Conservation (phyloP, 2,888 invertebrate genomes). For the Epsilonema sp. region DNA sequence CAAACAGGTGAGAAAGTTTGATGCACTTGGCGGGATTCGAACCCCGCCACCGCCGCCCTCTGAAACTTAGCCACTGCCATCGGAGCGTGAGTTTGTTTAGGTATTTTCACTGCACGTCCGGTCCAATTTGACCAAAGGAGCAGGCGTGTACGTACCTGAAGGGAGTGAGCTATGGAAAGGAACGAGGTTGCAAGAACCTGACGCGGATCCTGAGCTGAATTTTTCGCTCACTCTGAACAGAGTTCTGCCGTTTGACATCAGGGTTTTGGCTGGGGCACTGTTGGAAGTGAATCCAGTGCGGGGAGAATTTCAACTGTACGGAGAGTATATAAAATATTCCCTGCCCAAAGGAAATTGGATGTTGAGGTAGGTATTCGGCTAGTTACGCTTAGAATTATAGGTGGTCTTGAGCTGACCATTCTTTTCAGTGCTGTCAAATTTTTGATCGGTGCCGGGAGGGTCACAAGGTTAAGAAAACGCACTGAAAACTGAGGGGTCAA, state of each 20-base stretch:
- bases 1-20: constrained; percentile 20
- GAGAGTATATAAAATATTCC: constrained; percentile 57
- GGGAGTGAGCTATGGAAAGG: no score
- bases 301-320: constrained; percentile 33
- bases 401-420: background rate
- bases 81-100: no score
- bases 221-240: constrained; percentile 38
- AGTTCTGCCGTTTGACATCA: constrained; percentile 62
- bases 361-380: constrained; percentile 38
- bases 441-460: no score
- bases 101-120: constrained; percentile 35
- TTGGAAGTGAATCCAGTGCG: constrained; percentile 52
- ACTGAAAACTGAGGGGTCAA: no score
- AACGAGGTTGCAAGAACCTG: no score
- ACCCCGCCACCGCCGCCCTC: no score
- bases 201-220: constrained; percentile 30
- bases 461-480: no score
- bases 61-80: no score
- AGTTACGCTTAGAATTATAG: background rate
- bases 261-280: constrained; percentile 68
- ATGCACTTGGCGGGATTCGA: no score
- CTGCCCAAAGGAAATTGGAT: constrained; percentile 57
- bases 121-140: constrained; percentile 40
- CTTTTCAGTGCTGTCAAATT: background rate
- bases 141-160: constrained; percentile 22